These are phyloP conservation scores for Exephanes ischioxanthus DNA, from an alignment of 2,888 invertebrate genomes.

Conservation along the genomic window DNA sequence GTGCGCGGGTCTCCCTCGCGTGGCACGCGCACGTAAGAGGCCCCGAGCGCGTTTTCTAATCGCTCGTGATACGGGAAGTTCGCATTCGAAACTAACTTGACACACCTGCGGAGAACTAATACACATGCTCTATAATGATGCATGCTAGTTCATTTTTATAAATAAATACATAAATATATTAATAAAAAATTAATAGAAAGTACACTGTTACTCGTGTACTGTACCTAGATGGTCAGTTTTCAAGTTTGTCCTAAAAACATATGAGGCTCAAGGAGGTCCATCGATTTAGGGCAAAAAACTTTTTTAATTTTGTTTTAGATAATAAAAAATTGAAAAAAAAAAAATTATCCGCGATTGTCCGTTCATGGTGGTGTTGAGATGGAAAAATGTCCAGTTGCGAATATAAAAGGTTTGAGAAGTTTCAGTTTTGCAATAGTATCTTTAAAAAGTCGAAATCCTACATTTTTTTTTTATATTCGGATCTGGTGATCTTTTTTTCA, in stretches of 20 bases:
- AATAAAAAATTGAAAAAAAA: too few relatives aligned
- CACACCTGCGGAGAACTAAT: background rate
- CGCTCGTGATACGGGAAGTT: slow-evolving; percentile 16
- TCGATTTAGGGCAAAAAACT: too few relatives aligned
- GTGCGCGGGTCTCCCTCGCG: slow-evolving; percentile 30
- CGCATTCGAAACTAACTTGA: background rate
- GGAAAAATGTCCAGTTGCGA: too few relatives aligned
- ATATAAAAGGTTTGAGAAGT: too few relatives aligned
- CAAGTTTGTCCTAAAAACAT: background rate
- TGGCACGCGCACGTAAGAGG: slow-evolving; percentile 26
- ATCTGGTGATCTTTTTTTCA: too few relatives aligned
- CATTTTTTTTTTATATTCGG: too few relatives aligned
- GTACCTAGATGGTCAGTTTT: background rate
- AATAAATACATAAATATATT: background rate
- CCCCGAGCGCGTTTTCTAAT: slow-evolving; percentile 45
- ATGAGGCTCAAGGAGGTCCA: too few relatives aligned
- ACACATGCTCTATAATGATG: background rate
- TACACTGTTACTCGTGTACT: background rate
- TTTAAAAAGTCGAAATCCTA: too few relatives aligned
- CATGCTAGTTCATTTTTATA: background rate
- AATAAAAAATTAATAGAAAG: background rate
- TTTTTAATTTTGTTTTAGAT: too few relatives aligned
- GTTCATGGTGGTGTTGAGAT: too few relatives aligned
- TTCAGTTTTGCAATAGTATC: too few relatives aligned
- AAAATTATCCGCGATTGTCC: background rate